phyloP scores from a whole-genome alignment of 2,797 vertebrate genomes.

The Chelonia mydas region DNA sequence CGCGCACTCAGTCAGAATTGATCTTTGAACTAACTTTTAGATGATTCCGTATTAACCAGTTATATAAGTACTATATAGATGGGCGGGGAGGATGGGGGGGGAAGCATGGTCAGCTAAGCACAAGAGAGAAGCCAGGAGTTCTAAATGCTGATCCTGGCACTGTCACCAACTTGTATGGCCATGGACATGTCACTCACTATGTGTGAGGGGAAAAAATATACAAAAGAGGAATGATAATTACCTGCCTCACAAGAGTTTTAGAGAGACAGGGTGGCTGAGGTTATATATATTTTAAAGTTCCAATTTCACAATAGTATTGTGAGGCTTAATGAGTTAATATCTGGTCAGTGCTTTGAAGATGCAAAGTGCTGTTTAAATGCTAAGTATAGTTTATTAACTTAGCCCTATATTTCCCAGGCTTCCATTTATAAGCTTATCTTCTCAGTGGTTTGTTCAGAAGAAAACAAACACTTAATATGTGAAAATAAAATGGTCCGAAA shows the following conservation, averaged over 20 bases:
- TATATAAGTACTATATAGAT: background rate
- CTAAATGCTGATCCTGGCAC: background rate
- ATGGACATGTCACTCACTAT: background rate
- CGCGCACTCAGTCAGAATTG: background rate
- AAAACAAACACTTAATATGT: slow-evolving; percentile 43
- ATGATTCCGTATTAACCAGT: background rate
- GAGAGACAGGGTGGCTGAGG: background rate
- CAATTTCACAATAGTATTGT: background rate
- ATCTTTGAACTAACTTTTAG: background rate
- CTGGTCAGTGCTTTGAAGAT: background rate
- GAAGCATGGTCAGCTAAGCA: background rate
- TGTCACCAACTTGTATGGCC: background rate
- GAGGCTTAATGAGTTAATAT: background rate
- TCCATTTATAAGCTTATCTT: slow-evolving; percentile 44
- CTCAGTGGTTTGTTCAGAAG: slow-evolving; percentile 40
- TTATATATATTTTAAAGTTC: background rate
- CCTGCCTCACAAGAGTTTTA: background rate
- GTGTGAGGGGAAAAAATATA: background rate
- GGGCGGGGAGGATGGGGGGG: background rate
- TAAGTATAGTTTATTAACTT: background rate
- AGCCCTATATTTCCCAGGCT: slow-evolving; percentile 22
- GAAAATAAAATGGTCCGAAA: slow-evolving; percentile 47
- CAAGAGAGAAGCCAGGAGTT: background rate
- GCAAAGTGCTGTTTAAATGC: background rate
- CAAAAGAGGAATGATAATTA: background rate